Base-by-base conservation (phyloP, 2,888 invertebrate species). In the Dendrolimus pini region DNA sequence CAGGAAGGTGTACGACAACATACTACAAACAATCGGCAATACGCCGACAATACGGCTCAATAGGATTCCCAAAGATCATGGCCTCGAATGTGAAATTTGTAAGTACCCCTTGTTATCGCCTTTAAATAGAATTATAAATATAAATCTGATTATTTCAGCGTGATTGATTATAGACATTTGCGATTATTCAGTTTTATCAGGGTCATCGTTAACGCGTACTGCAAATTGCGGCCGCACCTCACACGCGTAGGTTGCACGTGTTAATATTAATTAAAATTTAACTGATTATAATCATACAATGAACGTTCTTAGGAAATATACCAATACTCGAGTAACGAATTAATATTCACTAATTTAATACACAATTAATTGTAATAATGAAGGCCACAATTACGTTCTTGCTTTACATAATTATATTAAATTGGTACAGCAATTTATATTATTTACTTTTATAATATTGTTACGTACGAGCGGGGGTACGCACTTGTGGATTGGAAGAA, bases 61-160 rank as follows among this genome's bases (percentile, higher is more conserved):
- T 72, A 93, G 92, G 65, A 94, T 97, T 71, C 95, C 96, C 0
- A 92, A 94, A 78, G 85, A 92, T 55, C 90, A 92, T 77, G 96
- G 95, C 41, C 90, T 97, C 55, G 92, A 96, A 80, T 97, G 97
- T 75, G 94, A 97, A 84, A 93, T 97, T 74, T 94, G 96, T 96
- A 92, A 94, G 95, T 94, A 59, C 12, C 12, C 10, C 30, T 10
- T 12, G 47, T 47, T 47, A 47, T 47, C 47, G 47, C 47, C 9
- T 30, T 30, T 47, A 47, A 47, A 47, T 47, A 47, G 8, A 47
- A 10, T 47, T 47, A 12, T 8, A 47, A 47, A 47, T 12, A 47
- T 47, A 47, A 47, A 47, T 47, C 47, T 47, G 47, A 47, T 47
- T 47, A 47, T 8, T 47, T 47, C 47, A 47, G 47, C 12, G 47